Evolutionary conservation across 2,113 vertebrate species (phyloP), one percentile per base, ranked within the genome.

Genomic region (Pedetes capensis): DNA sequence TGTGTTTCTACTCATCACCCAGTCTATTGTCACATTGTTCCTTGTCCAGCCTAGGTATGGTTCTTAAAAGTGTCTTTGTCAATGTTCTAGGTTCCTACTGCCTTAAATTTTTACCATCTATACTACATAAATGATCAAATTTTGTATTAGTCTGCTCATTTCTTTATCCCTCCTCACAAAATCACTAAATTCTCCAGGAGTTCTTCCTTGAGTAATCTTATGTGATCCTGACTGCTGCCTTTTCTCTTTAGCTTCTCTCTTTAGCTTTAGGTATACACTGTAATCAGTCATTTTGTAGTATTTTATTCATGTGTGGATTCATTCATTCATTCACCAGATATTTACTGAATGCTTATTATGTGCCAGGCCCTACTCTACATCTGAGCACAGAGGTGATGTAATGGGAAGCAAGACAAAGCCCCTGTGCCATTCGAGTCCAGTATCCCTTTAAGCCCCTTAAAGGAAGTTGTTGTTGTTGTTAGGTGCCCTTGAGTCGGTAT

Each of bases 151-250:
- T 74, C 69, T 39, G 29, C 51, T 37, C 2, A 76, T 61, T 66
- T 76, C 39, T 92, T 87, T 17, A 63, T 78, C 16, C 42, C 25
- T 42, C 6, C 55, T 91, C 37, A 78, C 6, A 47, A 20, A 91
- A 91, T 95, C 29, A 84, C 25, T 88, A 87, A 82, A 76, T 23
- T 79, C 23, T 83, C 29, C 6, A 64, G 29, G 72, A 85, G 37
- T 23, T 76, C 37, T 89, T 96, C 68, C n/a, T 79, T 57, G 44
- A 94, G 63, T 92, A 61, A 80, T 86, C 66, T 47, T 86, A 89
- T 32, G 20, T 63, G 59, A 39, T 3, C 13, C 61, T 71, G 27
- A 49, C 25, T 69, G 37, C n/a, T 78, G 18, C 29, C n/a, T 88
- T 91, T 93, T 74, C 42, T 34, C 32, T 37, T 79, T 17, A 72